A percentile compares a stretch with the other conserved stretches of the same genome.
Conservation (phyloP, 2,888 invertebrate species). For the Bedellia somnulentella region DNA sequence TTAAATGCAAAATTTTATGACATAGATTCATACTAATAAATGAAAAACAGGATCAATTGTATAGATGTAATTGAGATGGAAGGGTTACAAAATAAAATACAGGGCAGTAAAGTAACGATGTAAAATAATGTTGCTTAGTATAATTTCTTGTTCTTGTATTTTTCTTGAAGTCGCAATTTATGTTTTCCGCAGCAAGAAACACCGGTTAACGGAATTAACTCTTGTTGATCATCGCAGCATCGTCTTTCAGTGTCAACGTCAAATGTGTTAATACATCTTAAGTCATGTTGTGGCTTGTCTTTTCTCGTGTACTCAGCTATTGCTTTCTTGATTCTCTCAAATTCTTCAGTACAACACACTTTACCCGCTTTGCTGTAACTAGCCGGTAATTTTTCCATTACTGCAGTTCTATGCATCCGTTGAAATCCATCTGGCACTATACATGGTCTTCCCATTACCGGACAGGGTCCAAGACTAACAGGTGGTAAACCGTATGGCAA, state of each 20-base stretch:
- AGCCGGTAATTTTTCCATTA: conserved; percentile 25
- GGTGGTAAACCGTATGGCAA: conserved; percentile 48
- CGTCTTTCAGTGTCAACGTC: conserved; percentile 41
- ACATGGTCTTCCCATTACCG: conserved; percentile 45
- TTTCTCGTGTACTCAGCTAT: conserved; percentile 37
- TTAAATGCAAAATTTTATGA: too few species aligned
- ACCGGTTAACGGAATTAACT: conserved; percentile 27
- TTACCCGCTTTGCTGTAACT: conserved; percentile 44
- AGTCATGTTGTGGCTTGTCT: conserved; percentile 37
- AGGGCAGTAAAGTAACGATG: too few species aligned
- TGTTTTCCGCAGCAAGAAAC: conserved; percentile 43
- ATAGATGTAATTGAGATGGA: conserved; percentile 16
- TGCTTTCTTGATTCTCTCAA: conserved; percentile 43
- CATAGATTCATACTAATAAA: too few species aligned
- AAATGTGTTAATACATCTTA: conserved; percentile 38
- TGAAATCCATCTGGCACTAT: conserved; percentile 46
- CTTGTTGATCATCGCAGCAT: conserved; percentile 48
- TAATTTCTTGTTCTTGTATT: conserved; percentile 23
- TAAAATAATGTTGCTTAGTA: background rate
- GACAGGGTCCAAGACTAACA: conserved; percentile 43
- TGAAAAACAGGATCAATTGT: too few species aligned
- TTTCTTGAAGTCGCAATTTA: conserved; percentile 37
- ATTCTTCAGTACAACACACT: conserved; percentile 44
- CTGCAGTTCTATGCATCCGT: conserved; percentile 42
- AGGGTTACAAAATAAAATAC: conserved; percentile 59